Evolutionary conservation across 2,888 invertebrate species (phyloP), one percentile per base, ranked within the genome.

Genomic region (Sarcophaga rosellei): DNA sequence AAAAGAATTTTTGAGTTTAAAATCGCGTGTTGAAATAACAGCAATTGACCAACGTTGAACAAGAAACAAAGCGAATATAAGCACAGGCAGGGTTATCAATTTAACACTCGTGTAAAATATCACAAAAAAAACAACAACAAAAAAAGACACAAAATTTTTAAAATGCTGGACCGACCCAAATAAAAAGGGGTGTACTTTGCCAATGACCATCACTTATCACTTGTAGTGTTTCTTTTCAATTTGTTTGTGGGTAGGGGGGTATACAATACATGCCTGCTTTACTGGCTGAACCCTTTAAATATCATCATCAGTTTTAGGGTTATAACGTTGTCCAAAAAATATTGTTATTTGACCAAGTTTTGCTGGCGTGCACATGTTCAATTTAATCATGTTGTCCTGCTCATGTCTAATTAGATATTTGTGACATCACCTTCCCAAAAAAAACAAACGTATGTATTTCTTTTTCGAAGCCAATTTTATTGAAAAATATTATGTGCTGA

Each of bases 181-280:
- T 15, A 45, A 72, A 75, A 84, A 78, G 74, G 86, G 84, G 86
- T 86, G 84, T 84, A 66, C 70, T 75, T 81, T 75, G 62, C 70
- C 61, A 86, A 84, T 86, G 84, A 76, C 86, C 84, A 75, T 59
- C 75, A 84, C 75, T 86, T 86, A 86, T 86, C 86, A 84, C 86
- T 84, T 84, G 61, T 17, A 81, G 3, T 74, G 63, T 72, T 77
- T 62, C n/a, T 47, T 35, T 15, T 44, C 6, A 47, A 17, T 78
- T 72, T 53, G 65, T 17, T 69, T 8, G 11, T 4, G 12, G 12
- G 21, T 4, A 20, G 23, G 47, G 53, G 53, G 12, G 44, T 65
- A 20, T 25, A 17, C 21, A 6, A 68, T 45, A n/a, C 8, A 45
- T 20, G 8, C 23, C 4, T 23, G 20, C 17, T 53, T 61, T 47